These are phyloP conservation scores for Auanema freiburgensis DNA, from an alignment of 2,888 invertebrate species.

Conservation along the genomic window DNA sequence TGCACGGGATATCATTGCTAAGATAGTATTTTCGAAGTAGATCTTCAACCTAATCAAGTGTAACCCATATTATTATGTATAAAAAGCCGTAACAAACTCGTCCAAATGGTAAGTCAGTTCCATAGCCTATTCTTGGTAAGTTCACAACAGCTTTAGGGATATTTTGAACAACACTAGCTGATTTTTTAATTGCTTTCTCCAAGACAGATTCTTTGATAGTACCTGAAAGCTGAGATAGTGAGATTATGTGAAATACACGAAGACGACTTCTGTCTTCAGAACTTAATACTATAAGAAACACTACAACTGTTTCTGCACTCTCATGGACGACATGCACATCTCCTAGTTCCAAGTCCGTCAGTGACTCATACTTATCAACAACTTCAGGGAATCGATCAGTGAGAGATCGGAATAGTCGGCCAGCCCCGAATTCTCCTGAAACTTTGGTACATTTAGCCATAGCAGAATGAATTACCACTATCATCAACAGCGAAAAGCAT, in stretches of 20 bases:
- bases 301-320: neutral
- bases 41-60: too few relatives aligned
- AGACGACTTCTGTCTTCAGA: conserved; percentile 1
- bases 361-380: conserved; percentile 63
- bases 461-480: conserved; percentile 52
- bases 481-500: conserved; percentile 67
- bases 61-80: too few relatives aligned
- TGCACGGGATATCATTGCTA: too few relatives aligned
- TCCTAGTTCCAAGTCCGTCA: conserved; percentile 65
- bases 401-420: conserved; percentile 66
- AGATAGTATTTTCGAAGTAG: too few relatives aligned
- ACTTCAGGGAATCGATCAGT: conserved; percentile 55
- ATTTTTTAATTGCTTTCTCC: neutral
- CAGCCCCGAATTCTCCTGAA: conserved; percentile 66
- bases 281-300: neutral
- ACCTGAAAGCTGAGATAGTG: too few relatives aligned
- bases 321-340: conserved; percentile 65
- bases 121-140: too few relatives aligned
- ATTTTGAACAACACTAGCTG: neutral
- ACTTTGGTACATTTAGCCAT: conserved; percentile 38
- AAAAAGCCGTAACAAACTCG: too few relatives aligned
- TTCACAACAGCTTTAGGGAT: too few relatives aligned
- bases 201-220: too few relatives aligned
- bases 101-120: too few relatives aligned
- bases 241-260: conserved; percentile 1